phyloP scores from a whole-genome alignment of 2,113 vertebrate species.

The Perca schrenkii region DNA sequence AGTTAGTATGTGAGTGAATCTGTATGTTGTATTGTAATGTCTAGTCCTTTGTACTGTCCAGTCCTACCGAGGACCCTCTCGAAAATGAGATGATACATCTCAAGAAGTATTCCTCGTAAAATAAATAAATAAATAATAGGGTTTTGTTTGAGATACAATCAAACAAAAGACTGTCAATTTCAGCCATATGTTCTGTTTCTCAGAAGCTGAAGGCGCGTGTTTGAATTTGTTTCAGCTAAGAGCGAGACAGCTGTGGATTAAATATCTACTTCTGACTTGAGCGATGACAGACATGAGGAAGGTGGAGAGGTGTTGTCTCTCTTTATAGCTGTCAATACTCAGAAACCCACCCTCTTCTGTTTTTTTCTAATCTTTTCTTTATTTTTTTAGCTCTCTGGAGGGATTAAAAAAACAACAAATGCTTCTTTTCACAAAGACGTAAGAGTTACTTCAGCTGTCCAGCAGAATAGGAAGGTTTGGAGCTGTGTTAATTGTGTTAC shows the following conservation, averaged over 20 bases:
- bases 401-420: conserved; percentile 7
- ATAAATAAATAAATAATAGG: neutral
- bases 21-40: too few relatives aligned
- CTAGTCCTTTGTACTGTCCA: too few relatives aligned
- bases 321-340: neutral
- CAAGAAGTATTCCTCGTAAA: too few relatives aligned
- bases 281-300: conserved; percentile 71
- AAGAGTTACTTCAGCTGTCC: conserved; percentile 36
- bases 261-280: conserved; percentile 72
- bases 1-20: too few relatives aligned
- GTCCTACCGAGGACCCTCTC: too few relatives aligned
- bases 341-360: neutral
- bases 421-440: conserved; percentile 25
- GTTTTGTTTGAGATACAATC: neutral
- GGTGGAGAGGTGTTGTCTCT: conserved; percentile 61
- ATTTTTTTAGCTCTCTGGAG: neutral
- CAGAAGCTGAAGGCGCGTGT: conserved; percentile 35
- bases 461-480: conserved; percentile 2
- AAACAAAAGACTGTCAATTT: conserved; percentile 32
- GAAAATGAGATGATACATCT: too few relatives aligned
- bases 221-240: conserved; percentile 53
- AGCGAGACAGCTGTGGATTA: conserved; percentile 79
- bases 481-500: conserved; percentile 36
- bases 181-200: conserved; percentile 63
- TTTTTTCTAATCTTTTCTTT: neutral